Evolutionary conservation across 2,888 invertebrate genomes (phyloP), one percentile per base, ranked within the genome.

Genomic region (Dione juno): DNA sequence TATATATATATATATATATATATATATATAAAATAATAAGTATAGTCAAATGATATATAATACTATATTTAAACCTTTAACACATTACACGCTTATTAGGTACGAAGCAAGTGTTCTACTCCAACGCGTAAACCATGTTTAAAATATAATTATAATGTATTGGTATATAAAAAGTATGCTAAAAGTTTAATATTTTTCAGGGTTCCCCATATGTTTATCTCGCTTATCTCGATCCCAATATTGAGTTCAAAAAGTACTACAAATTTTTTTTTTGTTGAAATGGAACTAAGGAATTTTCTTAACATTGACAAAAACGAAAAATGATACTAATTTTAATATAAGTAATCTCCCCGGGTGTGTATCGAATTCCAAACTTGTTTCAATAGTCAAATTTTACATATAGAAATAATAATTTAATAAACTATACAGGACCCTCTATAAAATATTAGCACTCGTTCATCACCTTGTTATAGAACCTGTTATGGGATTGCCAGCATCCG

Each of bases 41-140:
- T 28, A 28, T 28, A 28, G n/a, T n/a, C n/a, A n/a, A n/a, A n/a
- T n/a, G n/a, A 16, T 50, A 50, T 50, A 19, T 19, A 19, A 48
- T 48, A 19, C n/a, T 16, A 58, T 21, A 10, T 58, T 40, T 58
- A 16, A 53, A 53, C 13, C 21, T 13, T 14, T 53, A 53, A 53
- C 14, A 53, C 13, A 57, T 57, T 57, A 57, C 11, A 37, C 35
- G 54, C 37, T n/a, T 57, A 57, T 57, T 57, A 57, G 10, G 9
- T 16, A 10, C 19, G 35, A 35, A 37, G n/a, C 11, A 16, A 57
- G 37, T 40, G 37, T 57, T 19, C 57, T 16, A 40, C 37, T 13
- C 16, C 16, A 57, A 57, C 57, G 16, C 57, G 57, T 57, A 57
- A 57, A 57, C 37, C 37, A 57, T 57, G 37, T 40, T 40, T 57